These are phyloP conservation scores for Hypanus sabinus DNA, from an alignment of 2,113 vertebrate species.

Conservation along the genomic window DNA sequence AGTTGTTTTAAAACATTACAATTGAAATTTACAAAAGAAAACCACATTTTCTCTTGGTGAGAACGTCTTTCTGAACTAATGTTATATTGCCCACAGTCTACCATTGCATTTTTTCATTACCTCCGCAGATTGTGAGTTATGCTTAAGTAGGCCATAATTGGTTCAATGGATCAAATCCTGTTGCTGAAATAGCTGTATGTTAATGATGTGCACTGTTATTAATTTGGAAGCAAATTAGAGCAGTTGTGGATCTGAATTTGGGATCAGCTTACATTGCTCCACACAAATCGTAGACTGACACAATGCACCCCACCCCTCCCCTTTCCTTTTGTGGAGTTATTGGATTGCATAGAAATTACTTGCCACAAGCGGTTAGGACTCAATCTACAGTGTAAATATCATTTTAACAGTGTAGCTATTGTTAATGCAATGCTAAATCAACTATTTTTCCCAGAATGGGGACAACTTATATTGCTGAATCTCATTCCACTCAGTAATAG, in stretches of 20 bases:
- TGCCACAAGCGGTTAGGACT: not conserved
- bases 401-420: not conserved
- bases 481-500: not conserved
- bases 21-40: not conserved
- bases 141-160: not conserved
- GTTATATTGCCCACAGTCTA: not conserved
- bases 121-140: not conserved
- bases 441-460: not conserved
- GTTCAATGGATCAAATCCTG: not conserved
- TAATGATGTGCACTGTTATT: not conserved
- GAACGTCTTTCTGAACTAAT: not conserved
- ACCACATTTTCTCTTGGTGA: not conserved
- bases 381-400: not conserved
- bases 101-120: not conserved
- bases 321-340: not conserved
- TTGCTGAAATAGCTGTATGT: no score
- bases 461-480: not conserved
- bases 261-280: not conserved
- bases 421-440: not conserved
- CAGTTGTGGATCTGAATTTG: not conserved
- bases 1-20: not conserved
- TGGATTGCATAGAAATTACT: not conserved
- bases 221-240: not conserved
- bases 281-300: not conserved
- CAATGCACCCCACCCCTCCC: not conserved